Evolutionary conservation across 2,113 vertebrate species (phyloP).

Genomic region (Oriolus oriolus): DNA sequence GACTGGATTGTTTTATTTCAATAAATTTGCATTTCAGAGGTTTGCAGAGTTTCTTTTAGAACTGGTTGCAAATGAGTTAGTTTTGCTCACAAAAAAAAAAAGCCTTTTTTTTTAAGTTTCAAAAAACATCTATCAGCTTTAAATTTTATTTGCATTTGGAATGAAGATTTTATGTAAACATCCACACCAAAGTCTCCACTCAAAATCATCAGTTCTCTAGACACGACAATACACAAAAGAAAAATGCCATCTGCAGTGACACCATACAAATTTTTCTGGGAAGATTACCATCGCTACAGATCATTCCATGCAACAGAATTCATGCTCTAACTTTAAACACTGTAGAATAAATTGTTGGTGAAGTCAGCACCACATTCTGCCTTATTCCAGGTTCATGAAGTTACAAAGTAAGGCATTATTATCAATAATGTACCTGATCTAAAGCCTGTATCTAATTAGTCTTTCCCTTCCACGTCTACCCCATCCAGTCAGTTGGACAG

Average conservation of each 20-base stretch:
- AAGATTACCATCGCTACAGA: neutral
- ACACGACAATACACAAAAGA: neutral
- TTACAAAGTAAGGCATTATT: neutral
- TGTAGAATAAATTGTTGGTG: neutral
- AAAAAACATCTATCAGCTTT: neutral
- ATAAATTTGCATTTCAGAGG: neutral
- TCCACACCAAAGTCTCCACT: neutral
- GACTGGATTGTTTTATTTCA: neutral
- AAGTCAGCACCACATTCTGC: neutral
- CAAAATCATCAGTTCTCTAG: neutral
- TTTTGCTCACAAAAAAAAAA: neutral
- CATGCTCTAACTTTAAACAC: neutral
- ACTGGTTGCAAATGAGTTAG: neutral
- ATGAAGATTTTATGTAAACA: neutral
- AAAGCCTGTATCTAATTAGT: slow-evolving; percentile 19
- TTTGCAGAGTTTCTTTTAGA: neutral
- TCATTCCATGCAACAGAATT: neutral
- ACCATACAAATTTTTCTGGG: neutral
- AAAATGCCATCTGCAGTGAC: neutral
- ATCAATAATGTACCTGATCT: neutral
- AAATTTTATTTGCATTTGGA: neutral
- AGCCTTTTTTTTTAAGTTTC: neutral
- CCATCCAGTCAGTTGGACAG: neutral
- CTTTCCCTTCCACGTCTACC: neutral
- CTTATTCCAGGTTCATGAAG: neutral